Evolutionary conservation across 2,113 vertebrate genomes (phyloP), one percentile per base, ranked within the genome.

Genomic region (Colossoma macropomum): DNA sequence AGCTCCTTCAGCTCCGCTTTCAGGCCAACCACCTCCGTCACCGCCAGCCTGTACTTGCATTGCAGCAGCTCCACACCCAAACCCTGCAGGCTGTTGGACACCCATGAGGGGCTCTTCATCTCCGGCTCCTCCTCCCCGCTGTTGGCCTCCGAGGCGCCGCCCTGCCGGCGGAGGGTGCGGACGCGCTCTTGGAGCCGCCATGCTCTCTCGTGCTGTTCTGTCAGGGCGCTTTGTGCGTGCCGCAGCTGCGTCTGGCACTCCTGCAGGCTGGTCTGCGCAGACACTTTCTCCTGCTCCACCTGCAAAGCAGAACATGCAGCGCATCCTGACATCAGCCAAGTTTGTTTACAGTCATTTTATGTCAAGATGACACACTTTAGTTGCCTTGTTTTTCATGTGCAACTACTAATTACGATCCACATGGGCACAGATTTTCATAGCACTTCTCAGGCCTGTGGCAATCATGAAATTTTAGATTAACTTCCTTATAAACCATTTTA

Each of bases 31-130:
- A 99, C 97, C 87, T 99, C 98, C 0, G 95, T 97, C 79, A 98
- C 96, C 0, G 97, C 98, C 82, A 99, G 96, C 79, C 96, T 95
- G 86, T 99, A 99, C 91, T 99, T 99, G 90, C 96, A 97, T 81
- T 98, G 97, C n/a, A 99, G 90, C 82, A 99, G 96, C 91, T 99
- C 97, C 69, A 97, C 90, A 70, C 96, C 96, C 3, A 96, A 95
- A 10, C 94, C 93, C 87, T 97, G 96, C 79, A 95, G 94, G 0
- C 91, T 41, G 0, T 91, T 82, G 54, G 93, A 94, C 0, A 75
- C 84, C 12, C 85, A 73, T 2, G 84, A 86, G 0, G 83, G 62
- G 3, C 28, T 56, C 41, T 88, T 80, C 4, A 87, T 32, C 7
- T 87, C 86, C 2, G 80, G 83, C 66, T 25, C 62, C 8, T 85